Evolutionary conservation across 1,140 invertebrate genomes (phyloP).

Genomic region (Chelonus insularis): DNA sequence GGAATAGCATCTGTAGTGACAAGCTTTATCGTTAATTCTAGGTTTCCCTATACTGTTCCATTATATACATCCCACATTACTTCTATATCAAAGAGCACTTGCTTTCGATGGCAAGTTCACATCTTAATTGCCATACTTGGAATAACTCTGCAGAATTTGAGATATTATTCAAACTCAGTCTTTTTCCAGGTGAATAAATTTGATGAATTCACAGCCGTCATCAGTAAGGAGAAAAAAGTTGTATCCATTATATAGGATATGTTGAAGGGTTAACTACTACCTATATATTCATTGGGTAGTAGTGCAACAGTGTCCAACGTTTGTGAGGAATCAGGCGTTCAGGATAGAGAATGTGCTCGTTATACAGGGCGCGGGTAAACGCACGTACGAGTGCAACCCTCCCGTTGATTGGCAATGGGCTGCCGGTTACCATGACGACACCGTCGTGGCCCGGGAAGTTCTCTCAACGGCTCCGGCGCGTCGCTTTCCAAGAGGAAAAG

Average conservation of each 20-base stretch:
- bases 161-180: no score
- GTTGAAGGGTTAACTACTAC: background rate
- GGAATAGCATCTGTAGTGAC: constrained; percentile 18
- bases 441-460: constrained; percentile 33
- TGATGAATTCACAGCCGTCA: no score
- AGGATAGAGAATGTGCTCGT: constrained; percentile 3
- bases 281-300: background rate
- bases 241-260: no score
- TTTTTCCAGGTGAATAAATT: no score
- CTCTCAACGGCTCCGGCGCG: constrained; percentile 17
- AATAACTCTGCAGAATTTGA: background rate
- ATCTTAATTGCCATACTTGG: no score
- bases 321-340: background rate
- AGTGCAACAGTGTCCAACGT: constrained; percentile 26
- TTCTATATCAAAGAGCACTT: background rate
- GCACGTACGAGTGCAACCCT: constrained; percentile 35
- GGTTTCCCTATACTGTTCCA: background rate
- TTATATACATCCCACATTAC: background rate
- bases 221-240: no score
- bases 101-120: background rate
- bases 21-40: constrained; percentile 19
- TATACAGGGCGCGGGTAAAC: constrained; percentile 26
- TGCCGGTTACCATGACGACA: constrained; percentile 32
- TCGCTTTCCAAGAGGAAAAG: constrained; percentile 17
- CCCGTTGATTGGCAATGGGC: constrained; percentile 33